These are phyloP conservation scores for Centruroides vittatus DNA, from an alignment of 1,140 invertebrate species.

Conservation along the genomic window DNA sequence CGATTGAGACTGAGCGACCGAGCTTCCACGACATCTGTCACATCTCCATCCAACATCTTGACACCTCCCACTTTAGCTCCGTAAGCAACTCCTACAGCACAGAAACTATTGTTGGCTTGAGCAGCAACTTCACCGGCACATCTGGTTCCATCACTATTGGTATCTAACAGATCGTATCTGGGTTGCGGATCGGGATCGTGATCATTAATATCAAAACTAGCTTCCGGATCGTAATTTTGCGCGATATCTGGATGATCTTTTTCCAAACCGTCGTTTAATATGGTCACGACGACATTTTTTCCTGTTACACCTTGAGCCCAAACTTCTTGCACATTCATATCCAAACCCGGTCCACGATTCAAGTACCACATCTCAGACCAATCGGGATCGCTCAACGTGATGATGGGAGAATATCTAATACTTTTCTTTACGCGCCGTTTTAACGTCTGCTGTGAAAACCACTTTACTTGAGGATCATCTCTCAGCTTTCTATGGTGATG, in stretches of 20 bases:
- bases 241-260: constrained; percentile 90
- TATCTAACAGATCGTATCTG: constrained; percentile 72
- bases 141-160: constrained; percentile 80
- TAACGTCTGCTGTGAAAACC: constrained; percentile 47
- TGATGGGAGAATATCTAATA: constrained; percentile 25
- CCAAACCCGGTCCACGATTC: constrained; percentile 72
- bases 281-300: constrained; percentile 81
- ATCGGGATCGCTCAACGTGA: constrained; percentile 13
- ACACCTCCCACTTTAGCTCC: constrained; percentile 86
- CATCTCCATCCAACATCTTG: constrained; percentile 75
- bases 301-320: constrained; percentile 85
- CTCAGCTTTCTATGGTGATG: constrained; percentile 2
- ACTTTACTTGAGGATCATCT: constrained; percentile 7
- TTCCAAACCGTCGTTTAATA: constrained; percentile 92
- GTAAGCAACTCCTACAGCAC: constrained; percentile 92
- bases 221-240: constrained; percentile 74
- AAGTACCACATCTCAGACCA: constrained; percentile 17
- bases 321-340: constrained; percentile 87
- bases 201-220: constrained; percentile 74
- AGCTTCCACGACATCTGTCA: constrained; percentile 78
- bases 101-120: constrained; percentile 88
- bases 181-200: constrained; percentile 58
- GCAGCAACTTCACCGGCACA: constrained; percentile 98
- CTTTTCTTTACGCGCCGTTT: constrained; percentile 74
- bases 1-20: constrained; percentile 34